Evolutionary conservation across 1,140 invertebrate genomes (phyloP).

Genomic region (Hetaerina americana): DNA sequence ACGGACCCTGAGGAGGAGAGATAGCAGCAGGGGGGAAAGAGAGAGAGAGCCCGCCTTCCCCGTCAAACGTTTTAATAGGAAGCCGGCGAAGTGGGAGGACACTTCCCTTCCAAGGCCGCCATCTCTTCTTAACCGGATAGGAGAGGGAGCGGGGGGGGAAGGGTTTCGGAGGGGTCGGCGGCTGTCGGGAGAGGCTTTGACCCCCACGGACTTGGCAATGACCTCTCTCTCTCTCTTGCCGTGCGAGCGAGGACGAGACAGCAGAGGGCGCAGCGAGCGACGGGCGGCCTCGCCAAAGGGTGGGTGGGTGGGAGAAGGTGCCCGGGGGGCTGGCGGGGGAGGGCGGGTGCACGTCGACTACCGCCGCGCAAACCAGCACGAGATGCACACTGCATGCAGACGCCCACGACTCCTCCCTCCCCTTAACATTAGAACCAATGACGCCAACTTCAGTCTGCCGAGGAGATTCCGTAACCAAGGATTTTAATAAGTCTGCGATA

Average conservation of each 20-base stretch:
- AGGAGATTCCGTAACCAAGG: too few species aligned
- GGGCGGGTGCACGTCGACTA: background rate
- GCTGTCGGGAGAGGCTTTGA: background rate
- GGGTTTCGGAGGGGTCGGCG: background rate
- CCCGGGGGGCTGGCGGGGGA: too few species aligned
- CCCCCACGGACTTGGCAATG: background rate
- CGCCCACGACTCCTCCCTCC: too few species aligned
- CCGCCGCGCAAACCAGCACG: background rate
- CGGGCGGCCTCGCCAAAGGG: background rate
- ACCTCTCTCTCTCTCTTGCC: too few species aligned
- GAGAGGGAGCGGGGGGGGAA: background rate
- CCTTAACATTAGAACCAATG: too few species aligned
- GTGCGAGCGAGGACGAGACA: background rate
- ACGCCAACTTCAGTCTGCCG: too few species aligned
- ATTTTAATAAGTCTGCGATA: too few species aligned
- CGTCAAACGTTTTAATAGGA: too few species aligned
- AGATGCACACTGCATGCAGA: too few species aligned
- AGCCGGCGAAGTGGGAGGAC: background rate
- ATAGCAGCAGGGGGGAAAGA: background rate
- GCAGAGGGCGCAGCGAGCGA: background rate
- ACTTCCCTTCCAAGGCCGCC: background rate
- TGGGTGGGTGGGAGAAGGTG: background rate
- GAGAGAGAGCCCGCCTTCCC: background rate
- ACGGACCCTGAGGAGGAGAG: background rate
- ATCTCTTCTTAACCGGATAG: background rate